Evolutionary conservation across 2,888 invertebrate genomes (phyloP).

Genomic region (Adineta ricciae): DNA sequence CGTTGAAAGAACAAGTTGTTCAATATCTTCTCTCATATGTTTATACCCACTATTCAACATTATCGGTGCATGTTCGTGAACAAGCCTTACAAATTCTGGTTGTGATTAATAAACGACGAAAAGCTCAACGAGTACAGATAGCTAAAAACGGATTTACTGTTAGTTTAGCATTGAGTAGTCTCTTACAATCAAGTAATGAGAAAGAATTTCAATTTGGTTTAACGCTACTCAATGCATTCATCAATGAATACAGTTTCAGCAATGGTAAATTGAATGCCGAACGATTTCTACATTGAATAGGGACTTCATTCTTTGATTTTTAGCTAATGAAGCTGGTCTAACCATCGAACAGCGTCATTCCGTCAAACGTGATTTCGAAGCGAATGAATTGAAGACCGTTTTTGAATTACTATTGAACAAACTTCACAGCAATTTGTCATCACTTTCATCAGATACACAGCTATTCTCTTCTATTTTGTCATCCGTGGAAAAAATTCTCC

Average conservation of each 20-base stretch:
- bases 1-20: conserved; percentile 17
- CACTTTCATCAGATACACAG: not conserved
- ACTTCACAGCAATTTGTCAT: not conserved
- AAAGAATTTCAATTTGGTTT: not conserved
- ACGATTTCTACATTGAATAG: not conserved
- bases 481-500: not conserved
- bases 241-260: conserved; percentile 9
- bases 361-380: not conserved
- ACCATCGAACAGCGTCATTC: not conserved
- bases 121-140: not conserved
- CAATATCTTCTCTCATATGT: not conserved
- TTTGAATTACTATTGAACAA: conserved; percentile 12
- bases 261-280: not conserved
- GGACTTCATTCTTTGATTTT: not conserved
- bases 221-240: not conserved
- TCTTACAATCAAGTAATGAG: not conserved
- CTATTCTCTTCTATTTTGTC: not conserved
- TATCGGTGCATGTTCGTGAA: conserved; percentile 5
- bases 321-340: conserved; percentile 15
- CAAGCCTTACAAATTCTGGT: conserved; percentile 13
- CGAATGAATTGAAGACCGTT: not conserved
- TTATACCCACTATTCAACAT: conserved; percentile 7
- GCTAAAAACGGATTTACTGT: not conserved
- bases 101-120: conserved; percentile 20
- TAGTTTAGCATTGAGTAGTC: not conserved